Conservation (phyloP, 1,140 invertebrate species). For the Bicyclus anynana region DNA sequence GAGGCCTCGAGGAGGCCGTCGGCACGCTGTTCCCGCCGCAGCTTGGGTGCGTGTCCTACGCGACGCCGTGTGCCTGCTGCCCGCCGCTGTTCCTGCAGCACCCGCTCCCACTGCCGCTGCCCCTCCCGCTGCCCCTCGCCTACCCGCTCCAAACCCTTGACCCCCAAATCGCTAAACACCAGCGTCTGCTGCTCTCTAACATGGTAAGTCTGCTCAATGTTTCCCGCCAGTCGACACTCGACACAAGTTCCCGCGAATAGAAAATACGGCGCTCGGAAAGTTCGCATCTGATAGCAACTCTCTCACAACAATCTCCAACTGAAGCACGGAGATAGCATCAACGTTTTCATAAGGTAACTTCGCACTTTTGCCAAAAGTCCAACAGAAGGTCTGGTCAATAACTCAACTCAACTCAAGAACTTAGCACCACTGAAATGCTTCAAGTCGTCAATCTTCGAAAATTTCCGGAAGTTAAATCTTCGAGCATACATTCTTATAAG, state of each 20-base stretch:
- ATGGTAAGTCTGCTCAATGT: conserved; percentile 65
- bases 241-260: conserved; percentile 38
- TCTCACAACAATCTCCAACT: conserved; percentile 36
- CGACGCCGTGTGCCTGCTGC: conserved; percentile 71
- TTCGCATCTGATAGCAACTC: conserved; percentile 56
- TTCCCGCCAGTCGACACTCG: conserved; percentile 40
- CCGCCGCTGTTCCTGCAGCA: conserved; percentile 66
- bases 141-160: conserved; percentile 65
- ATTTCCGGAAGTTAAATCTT: too few relatives aligned
- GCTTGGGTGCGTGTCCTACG: conserved; percentile 73
- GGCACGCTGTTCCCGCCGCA: conserved; percentile 74
- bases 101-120: conserved; percentile 58
- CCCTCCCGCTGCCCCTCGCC: conserved; percentile 60
- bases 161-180: conserved; percentile 69
- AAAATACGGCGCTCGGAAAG: conserved; percentile 38
- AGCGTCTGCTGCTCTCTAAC: conserved; percentile 77
- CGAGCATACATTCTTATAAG: too few relatives aligned
- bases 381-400: conserved; percentile 27
- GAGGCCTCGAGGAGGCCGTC: conserved; percentile 72
- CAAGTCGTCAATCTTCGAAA: conserved; percentile 4
- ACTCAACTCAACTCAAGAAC: conserved; percentile 33
- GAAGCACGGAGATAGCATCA: conserved; percentile 44
- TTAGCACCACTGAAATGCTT: conserved; percentile 27
- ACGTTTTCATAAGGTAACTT: conserved; percentile 29
- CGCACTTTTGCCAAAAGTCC: conserved; percentile 32